Conservation (phyloP, 2,797 vertebrate genomes). For the Tokudaia muenninki region DNA sequence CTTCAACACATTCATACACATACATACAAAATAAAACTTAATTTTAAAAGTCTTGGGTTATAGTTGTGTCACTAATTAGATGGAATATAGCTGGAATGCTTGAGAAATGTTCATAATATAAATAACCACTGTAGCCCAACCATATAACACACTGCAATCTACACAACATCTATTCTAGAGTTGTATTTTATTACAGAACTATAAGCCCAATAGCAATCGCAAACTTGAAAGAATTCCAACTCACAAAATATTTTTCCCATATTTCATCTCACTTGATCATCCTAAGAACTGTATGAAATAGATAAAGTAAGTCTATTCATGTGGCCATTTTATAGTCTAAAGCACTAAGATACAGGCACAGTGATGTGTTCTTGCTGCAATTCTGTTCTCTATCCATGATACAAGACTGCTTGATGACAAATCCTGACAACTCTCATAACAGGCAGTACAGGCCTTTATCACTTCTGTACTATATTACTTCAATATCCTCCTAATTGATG, state of each 20-base stretch:
- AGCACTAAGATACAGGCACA: slow-evolving; percentile 44
- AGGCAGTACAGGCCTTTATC: slow-evolving; percentile 11
- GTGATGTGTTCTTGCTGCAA: slow-evolving; percentile 2
- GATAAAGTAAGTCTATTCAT: slow-evolving; percentile 28
- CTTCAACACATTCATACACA: neutral
- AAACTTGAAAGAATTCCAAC: neutral
- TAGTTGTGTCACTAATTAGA: slow-evolving; percentile 7
- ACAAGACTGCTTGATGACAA: slow-evolving; percentile 54
- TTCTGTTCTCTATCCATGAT: neutral
- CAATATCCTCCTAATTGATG: slow-evolving; percentile 63
- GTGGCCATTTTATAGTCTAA: slow-evolving; percentile 18
- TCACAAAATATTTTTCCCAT: slow-evolving; percentile 37
- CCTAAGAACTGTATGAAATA: neutral
- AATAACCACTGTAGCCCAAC: slow-evolving; percentile 3
- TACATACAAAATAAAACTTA: neutral
- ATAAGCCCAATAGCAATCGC: neutral
- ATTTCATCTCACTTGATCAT: slow-evolving; percentile 23
- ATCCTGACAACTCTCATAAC: neutral
- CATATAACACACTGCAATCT: neutral
- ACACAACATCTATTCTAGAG: slow-evolving; percentile 13
- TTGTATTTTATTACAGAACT: slow-evolving; percentile 39
- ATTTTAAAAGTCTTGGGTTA: neutral
- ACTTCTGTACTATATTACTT: slow-evolving; percentile 58
- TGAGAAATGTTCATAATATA: slow-evolving; percentile 40
- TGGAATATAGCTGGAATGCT: neutral